Evolutionary conservation across 2,113 vertebrate species (phyloP).

Genomic region (Sinocyclocheilus grahami): DNA sequence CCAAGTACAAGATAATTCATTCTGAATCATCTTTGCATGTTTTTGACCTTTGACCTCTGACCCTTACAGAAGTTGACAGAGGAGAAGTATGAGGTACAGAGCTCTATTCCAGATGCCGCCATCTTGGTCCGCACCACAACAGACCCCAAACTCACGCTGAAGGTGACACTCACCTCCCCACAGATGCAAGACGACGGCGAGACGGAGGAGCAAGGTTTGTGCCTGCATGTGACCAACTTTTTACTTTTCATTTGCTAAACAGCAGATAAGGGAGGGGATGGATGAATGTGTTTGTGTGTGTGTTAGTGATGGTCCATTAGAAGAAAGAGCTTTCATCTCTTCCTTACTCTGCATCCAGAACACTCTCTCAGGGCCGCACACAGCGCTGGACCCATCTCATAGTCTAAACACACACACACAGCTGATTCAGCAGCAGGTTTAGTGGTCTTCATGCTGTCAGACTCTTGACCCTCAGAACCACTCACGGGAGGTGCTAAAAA

Average conservation of each 20-base stretch:
- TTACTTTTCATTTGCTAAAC: background rate
- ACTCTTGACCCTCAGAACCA: background rate
- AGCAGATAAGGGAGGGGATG: background rate
- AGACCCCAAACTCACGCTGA: constrained; percentile 92
- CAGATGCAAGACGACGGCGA: constrained; percentile 80
- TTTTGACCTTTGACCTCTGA: constrained; percentile 44
- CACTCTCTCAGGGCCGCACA: background rate
- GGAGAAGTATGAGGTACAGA: constrained; percentile 90
- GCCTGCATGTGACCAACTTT: background rate
- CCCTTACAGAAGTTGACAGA: constrained; percentile 91
- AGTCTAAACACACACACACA: constrained; percentile 21
- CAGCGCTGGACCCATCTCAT: background rate
- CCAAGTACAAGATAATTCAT: background rate
- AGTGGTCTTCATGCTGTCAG: constrained; percentile 8
- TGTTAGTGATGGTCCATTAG: background rate
- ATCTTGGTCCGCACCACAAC: constrained; percentile 87
- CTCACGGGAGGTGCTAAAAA: background rate
- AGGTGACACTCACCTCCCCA: constrained; percentile 93
- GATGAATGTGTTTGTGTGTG: constrained; percentile 14
- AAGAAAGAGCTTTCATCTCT: constrained; percentile 6
- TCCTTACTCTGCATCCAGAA: constrained; percentile 16
- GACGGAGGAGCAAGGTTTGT: constrained; percentile 48
- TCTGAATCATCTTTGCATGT: background rate
- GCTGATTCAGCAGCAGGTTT: background rate
- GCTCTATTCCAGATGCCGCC: constrained; percentile 87